Evolutionary conservation across 2,113 vertebrate genomes (phyloP), one percentile per base, ranked within the genome.

Genomic region (Orthonyx spaldingii): DNA sequence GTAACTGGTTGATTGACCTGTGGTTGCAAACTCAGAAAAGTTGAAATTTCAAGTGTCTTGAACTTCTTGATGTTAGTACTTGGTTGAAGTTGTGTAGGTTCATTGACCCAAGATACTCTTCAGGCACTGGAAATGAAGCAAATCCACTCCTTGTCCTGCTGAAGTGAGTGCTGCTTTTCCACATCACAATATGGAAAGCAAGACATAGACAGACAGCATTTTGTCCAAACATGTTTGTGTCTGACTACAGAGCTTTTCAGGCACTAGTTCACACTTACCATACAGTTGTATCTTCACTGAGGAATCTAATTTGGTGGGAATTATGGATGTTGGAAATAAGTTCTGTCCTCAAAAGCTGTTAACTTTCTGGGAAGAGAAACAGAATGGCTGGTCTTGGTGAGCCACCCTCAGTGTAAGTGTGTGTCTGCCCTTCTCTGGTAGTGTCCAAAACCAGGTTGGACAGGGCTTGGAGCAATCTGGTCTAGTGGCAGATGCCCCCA

Each of bases 141-240:
- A 50, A 79, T 3, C 9, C 20, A 8, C 41, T 79, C 46, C 35
- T 39, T n/a, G 30, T 20, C 30, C 63, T 24, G 20, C 28, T 64
- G 10, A 30, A 16, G 19, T 11, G 33, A 20, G 26, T 9, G 26
- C 35, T 76, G 22, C 63, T 66, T 84, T 90, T 61, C 52, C 33
- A 16, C 37, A 21, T 63, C 53, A 21, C 22, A 7, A 0, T 3
- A 1, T 39, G 53, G 27, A 66, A 11, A 70, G 15, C 50, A n/a
- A 16, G 37, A 35, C 26, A 6, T 3, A 27, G 33, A 49, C 16
- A 33, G 11, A 9, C 26, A 27, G 14, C 9, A 3, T 32, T 49
- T 42, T 55, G 44, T 44, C 55, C 41, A 56, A 26, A 33, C 0
- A 0, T 12, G 7, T 5, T n/a, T n/a, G 10, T 50, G 41, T 6